Evolutionary conservation across 1,140 invertebrate species (phyloP), one percentile per base, ranked within the genome.

Genomic region (Cherax destructor): DNA sequence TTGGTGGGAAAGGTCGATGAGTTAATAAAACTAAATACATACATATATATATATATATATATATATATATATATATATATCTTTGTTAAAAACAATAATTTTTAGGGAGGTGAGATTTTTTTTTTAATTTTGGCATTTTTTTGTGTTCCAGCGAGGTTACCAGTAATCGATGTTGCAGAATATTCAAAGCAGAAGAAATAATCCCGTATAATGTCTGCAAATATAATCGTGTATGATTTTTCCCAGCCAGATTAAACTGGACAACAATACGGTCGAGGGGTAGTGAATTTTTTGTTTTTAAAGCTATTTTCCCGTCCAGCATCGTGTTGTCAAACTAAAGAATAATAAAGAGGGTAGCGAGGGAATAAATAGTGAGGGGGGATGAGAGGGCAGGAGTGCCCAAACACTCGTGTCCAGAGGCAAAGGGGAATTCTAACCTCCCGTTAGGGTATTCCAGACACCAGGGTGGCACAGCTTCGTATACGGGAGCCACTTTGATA

Each of bases 351-450:
- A 52, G 61, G 61, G 81, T 47, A 69, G 59, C 81, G 21, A 18
- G n/a, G 47, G 59, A 69, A 86, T 76, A 30, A 74, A 76, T 65
- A 83, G 69, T 83, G 47, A 47, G n/a, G 7, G n/a, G 21, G 41
- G 18, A 41, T 41, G 30, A 41, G 30, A 41, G 30, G 30, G 30
- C 30, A 41, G 30, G 30, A 41, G 30, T 41, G 30, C 30, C 30
- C 69, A 72, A 49, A 49, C 41, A 47, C 41, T 21, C n/a, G 16
- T 10, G 47, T 4, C 13, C 4, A 7, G 7, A 50, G 9, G 9
- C 24, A 5, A 79, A 72, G 1, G 21, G 11, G 78, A 21, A 21
- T 81, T n/a, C 72, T 7, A 49, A 69, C 86, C 86, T 88, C 81
- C 52, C 30, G n/a, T 41, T n/a, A 16, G n/a, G 16, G 11, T 18